Evolutionary conservation across 2,888 invertebrate genomes (phyloP), one percentile per base, ranked within the genome.

Genomic region (Philhelius pedissequus): DNA sequence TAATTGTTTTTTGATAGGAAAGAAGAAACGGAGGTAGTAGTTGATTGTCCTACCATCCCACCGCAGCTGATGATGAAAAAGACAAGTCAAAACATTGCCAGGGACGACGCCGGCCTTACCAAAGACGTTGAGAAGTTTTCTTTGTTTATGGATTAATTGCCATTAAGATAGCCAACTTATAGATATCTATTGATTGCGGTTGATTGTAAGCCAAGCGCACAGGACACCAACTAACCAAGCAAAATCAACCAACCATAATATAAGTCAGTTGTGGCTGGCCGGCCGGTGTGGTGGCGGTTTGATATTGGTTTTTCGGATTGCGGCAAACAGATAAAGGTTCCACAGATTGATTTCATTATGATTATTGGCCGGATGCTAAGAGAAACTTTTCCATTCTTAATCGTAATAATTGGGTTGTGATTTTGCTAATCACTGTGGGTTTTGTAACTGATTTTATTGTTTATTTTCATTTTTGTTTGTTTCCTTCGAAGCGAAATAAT

Each of bases 141-240:
- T 74, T 79, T 79, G 78, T 74, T 79, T 43, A 54, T 69, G 70
- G 70, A 83, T 70, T 83, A 78, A 83, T 83, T 83, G 78, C 78
- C 78, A 48, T 69, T 35, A 69, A 70, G 83, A 83, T 83, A 83
- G 70, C 78, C 48, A 74, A 78, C 74, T 83, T 78, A 83, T 83
- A 78, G 83, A 83, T 83, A 78, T 69, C 79, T 78, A 83, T 83
- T 78, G 83, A 83, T 83, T 78, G 83, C 62, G 83, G 83, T 83
- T 83, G 70, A 83, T 83, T 78, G 74, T 74, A 48, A 71, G 54
- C 45, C 43, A 68, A 69, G 62, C 32, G 38, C 68, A 62, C 66
- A 48, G 38, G 73, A 62, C 66, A 48, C 35, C 38, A 25, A 32
- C 22, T 38, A 43, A 48, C 35, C 38, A 25, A 32, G n/a, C 58